Conservation (phyloP, 2,888 invertebrate species). For the Hypselothyrea guttata region DNA sequence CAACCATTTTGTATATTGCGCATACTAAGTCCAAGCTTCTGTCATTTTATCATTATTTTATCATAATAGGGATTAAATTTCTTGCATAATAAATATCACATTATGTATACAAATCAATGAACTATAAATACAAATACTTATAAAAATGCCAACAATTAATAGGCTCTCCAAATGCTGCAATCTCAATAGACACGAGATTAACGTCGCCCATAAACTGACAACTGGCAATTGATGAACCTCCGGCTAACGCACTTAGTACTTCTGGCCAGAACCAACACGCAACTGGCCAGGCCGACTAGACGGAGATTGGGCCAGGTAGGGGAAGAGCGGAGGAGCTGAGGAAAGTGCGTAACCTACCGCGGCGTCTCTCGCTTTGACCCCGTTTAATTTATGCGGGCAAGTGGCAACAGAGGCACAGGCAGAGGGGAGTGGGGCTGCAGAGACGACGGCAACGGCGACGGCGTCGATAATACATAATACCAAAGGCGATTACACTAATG, state of each 20-base stretch:
- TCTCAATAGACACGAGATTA: slow-evolving; percentile 7
- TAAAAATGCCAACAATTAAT: too few relatives aligned
- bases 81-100: too few relatives aligned
- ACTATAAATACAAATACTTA: too few relatives aligned
- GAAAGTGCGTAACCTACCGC: slow-evolving; percentile 32
- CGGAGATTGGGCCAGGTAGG: not conserved
- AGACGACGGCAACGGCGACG: slow-evolving; percentile 7
- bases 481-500: slow-evolving; percentile 76
- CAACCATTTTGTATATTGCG: too few relatives aligned
- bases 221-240: too few relatives aligned
- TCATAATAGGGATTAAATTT: too few relatives aligned
- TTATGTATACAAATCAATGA: too few relatives aligned
- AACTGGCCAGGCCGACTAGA: not conserved
- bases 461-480: slow-evolving; percentile 69
- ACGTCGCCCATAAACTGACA: slow-evolving; percentile 7
- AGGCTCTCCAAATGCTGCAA: not conserved
- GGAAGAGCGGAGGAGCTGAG: not conserved
- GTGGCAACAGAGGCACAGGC: too few relatives aligned
- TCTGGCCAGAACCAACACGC: slow-evolving; percentile 29
- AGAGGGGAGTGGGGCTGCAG: slow-evolving; percentile 40
- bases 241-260: slow-evolving; percentile 55
- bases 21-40: too few relatives aligned
- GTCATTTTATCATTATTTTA: too few relatives aligned
- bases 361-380: slow-evolving; percentile 48
- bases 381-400: slow-evolving; percentile 66